A percentile compares a stretch with the other conserved stretches of the same genome.
These are phyloP conservation scores for Artemia franciscana DNA, from an alignment of 1,140 invertebrate genomes.

Conservation along the genomic window DNA sequence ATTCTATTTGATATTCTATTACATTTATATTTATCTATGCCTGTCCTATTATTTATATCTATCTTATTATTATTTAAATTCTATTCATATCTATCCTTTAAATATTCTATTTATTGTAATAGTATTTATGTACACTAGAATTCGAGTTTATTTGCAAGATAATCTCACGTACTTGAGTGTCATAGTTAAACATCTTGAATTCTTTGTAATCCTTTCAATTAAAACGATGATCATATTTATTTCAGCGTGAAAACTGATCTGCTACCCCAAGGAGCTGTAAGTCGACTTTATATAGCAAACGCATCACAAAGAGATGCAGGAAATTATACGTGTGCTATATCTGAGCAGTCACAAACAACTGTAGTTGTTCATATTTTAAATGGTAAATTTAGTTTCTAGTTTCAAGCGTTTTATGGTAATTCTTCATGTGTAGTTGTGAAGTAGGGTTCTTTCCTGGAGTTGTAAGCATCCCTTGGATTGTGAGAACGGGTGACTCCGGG, in stretches of 20 bases:
- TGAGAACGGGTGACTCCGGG: no score
- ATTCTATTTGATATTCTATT: no score
- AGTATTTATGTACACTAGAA: background rate
- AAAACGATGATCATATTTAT: constrained; percentile 17
- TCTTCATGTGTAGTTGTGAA: no score
- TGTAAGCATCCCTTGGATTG: no score
- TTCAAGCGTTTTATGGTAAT: no score
- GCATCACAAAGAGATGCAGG: constrained; percentile 57
- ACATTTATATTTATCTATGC: no score
- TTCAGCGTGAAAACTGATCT: constrained; percentile 57
- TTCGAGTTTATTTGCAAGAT: background rate
- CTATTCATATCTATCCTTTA: no score
- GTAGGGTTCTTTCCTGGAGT: no score
- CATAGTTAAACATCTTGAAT: background rate
- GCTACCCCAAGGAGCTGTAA: constrained; percentile 42
- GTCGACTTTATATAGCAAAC: constrained; percentile 55
- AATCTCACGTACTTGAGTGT: background rate
- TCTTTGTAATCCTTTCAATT: constrained; percentile 1
- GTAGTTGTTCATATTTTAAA: constrained; percentile 59
- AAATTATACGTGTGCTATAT: constrained; percentile 55
- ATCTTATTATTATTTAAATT: no score
- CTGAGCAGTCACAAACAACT: constrained; percentile 43
- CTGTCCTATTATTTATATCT: no score
- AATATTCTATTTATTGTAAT: no score
- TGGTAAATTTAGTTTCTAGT: constrained; percentile 36